Evolutionary conservation across 1,140 invertebrate species (phyloP).

Genomic region (Bradysia coprophila): DNA sequence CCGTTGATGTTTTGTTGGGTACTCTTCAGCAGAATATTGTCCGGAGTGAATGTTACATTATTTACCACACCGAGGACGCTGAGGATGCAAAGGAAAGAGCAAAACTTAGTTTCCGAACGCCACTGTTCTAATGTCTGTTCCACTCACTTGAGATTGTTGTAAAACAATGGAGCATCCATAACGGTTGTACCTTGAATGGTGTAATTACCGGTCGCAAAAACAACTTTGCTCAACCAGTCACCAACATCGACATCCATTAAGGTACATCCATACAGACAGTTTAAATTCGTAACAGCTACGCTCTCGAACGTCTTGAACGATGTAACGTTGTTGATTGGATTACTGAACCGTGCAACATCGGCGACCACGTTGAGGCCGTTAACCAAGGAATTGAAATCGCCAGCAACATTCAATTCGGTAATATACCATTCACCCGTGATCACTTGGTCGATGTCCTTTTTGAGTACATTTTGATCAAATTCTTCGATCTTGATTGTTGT

Average conservation of each 20-base stretch:
- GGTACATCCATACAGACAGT: slow-evolving; percentile 10
- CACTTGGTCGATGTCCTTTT: slow-evolving; percentile 11
- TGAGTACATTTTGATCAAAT: slow-evolving; percentile 14
- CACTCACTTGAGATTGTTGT: slow-evolving; percentile 10
- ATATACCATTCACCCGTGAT: slow-evolving; percentile 14
- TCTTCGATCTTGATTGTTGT: slow-evolving; percentile 4
- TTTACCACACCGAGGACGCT: slow-evolving; percentile 13
- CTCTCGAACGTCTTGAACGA: slow-evolving; percentile 16
- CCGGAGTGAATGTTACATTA: slow-evolving; percentile 8
- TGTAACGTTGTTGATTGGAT: slow-evolving; percentile 13
- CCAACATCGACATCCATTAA: slow-evolving; percentile 22
- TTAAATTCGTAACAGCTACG: slow-evolving; percentile 13
- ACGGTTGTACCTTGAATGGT: slow-evolving; percentile 11
- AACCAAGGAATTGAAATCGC: slow-evolving; percentile 12
- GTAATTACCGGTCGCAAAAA: slow-evolving; percentile 18
- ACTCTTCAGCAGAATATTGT: slow-evolving; percentile 11
- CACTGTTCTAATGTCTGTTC: no score
- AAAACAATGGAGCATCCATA: slow-evolving; percentile 13
- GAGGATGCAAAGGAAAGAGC: no score
- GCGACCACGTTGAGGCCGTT: slow-evolving; percentile 23
- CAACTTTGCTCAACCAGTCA: slow-evolving; percentile 21
- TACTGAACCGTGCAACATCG: slow-evolving; percentile 23
- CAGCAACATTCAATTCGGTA: slow-evolving; percentile 7
- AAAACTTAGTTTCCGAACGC: no score
- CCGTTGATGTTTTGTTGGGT: slow-evolving; percentile 9